phyloP scores from a whole-genome alignment of 2,797 vertebrate species.

The Amblyopsis hoosieri region DNA sequence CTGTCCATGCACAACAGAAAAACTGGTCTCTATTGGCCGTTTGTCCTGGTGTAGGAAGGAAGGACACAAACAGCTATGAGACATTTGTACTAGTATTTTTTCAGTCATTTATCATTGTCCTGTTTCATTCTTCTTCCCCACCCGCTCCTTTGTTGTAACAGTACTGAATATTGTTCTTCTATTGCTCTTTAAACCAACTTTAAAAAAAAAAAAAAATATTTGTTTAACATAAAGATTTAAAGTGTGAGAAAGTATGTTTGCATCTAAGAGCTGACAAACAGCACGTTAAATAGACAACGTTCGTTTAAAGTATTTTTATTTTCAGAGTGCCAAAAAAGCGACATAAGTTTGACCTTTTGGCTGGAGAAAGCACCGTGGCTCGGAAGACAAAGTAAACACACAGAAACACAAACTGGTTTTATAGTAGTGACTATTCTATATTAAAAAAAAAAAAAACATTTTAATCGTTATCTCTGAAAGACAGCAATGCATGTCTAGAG shows the following conservation, averaged over 20 bases:
- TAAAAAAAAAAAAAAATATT: constrained; percentile 35
- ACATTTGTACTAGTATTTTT: constrained; percentile 83
- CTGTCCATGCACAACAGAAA: constrained; percentile 40
- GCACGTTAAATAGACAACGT: constrained; percentile 53
- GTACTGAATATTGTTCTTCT: constrained; percentile 73
- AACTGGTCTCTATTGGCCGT: constrained; percentile 66
- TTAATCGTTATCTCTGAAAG: constrained; percentile 73
- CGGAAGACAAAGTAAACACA: constrained; percentile 47
- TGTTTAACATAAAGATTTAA: constrained; percentile 56
- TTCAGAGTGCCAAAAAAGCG: constrained; percentile 77
- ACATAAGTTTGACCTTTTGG: constrained; percentile 64
- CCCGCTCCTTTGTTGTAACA: constrained; percentile 70
- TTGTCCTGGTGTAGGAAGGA: constrained; percentile 59
- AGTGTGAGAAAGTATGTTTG: constrained; percentile 44
- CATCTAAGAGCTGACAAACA: constrained; percentile 56
- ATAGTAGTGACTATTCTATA: constrained; percentile 75
- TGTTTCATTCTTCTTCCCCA: constrained; percentile 74
- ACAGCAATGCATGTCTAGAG: constrained; percentile 64
- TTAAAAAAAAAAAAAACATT: constrained; percentile 50
- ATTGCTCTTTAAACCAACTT: constrained; percentile 56
- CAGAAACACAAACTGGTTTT: constrained; percentile 70
- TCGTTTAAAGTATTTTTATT: constrained; percentile 61
- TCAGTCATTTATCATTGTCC: constrained; percentile 76
- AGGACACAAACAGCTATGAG: constrained; percentile 61
- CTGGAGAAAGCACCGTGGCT: constrained; percentile 65